phyloP scores from a whole-genome alignment of 2,888 invertebrate species.

The Nomada hirtipes region DNA sequence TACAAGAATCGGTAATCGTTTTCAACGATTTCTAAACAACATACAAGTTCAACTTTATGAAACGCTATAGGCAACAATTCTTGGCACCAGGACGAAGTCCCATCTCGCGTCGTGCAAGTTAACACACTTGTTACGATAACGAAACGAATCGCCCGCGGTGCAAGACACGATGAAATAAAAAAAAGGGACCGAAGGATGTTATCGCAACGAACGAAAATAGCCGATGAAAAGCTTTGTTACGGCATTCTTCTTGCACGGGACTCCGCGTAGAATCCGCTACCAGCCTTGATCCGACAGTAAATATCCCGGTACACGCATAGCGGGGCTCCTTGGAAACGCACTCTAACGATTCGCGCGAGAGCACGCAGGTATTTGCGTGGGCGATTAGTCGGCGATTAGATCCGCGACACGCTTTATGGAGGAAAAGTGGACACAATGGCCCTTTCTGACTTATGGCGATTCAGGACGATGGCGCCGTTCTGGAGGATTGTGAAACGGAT shows the following conservation, averaged over 20 bases:
- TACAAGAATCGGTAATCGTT: too few relatives aligned
- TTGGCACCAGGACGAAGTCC: too few relatives aligned
- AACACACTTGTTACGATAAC: slow-evolving; percentile 14
- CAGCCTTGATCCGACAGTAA: slow-evolving; percentile 71
- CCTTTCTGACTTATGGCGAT: slow-evolving; percentile 78
- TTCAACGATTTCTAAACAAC: too few relatives aligned
- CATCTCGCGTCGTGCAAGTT: not conserved
- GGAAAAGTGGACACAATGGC: slow-evolving; percentile 78
- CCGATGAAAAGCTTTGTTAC: slow-evolving; percentile 47
- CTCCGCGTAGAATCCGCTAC: slow-evolving; percentile 51
- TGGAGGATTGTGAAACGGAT: slow-evolving; percentile 75
- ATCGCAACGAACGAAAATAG: slow-evolving; percentile 45
- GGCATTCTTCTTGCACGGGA: slow-evolving; percentile 51
- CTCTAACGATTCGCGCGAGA: slow-evolving; percentile 73
- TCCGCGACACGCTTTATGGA: slow-evolving; percentile 75
- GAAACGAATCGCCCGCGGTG: not conserved
- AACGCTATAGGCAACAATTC: not conserved
- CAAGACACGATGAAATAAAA: not conserved
- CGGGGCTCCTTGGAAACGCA: slow-evolving; percentile 67
- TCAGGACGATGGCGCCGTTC: slow-evolving; percentile 61
- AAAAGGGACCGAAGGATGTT: not conserved
- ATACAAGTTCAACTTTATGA: too few relatives aligned
- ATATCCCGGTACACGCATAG: slow-evolving; percentile 63
- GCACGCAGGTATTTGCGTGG: slow-evolving; percentile 78
- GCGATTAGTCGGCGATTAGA: slow-evolving; percentile 81